These are phyloP conservation scores for Acrocera orbiculus DNA, from an alignment of 2,888 invertebrate species.

Conservation along the genomic window DNA sequence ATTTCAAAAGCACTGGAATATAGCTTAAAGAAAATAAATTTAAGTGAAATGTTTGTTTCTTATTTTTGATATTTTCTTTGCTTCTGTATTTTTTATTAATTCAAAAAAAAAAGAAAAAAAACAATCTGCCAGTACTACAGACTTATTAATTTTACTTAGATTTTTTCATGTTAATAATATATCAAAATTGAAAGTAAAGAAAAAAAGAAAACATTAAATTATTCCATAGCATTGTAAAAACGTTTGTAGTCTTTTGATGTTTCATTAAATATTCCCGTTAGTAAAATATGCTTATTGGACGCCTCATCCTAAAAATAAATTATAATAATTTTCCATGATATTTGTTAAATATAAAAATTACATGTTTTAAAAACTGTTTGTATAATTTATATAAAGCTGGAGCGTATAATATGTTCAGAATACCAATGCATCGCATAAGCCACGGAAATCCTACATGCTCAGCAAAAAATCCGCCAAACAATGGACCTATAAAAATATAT, in stretches of 20 bases:
- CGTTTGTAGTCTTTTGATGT: slow-evolving; percentile 24
- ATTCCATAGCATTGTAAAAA: slow-evolving; percentile 26
- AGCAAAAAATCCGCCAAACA: slow-evolving; percentile 54
- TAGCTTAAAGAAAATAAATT: no score
- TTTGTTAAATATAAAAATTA: not conserved
- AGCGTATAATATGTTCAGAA: slow-evolving; percentile 49
- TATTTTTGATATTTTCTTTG: no score
- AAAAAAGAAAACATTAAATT: not conserved
- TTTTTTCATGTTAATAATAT: no score
- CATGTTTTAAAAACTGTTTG: slow-evolving; percentile 19
- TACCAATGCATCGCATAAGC: slow-evolving; percentile 53
- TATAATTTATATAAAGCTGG: slow-evolving; percentile 38
- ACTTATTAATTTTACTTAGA: no score
- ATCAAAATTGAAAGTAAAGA: no score
- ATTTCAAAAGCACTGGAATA: no score
- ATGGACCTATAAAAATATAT: slow-evolving; percentile 39
- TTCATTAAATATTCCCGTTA: slow-evolving; percentile 18
- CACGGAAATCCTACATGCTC: slow-evolving; percentile 52
- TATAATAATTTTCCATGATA: not conserved
- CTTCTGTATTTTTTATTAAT: no score
- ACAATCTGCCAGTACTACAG: no score
- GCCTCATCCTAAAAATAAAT: slow-evolving; percentile 1
- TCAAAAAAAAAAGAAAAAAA: no score
- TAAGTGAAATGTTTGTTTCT: no score
- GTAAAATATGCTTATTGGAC: not conserved